Conservation (phyloP, 2,888 invertebrate genomes). For the Zaprionus bogoriensis region DNA sequence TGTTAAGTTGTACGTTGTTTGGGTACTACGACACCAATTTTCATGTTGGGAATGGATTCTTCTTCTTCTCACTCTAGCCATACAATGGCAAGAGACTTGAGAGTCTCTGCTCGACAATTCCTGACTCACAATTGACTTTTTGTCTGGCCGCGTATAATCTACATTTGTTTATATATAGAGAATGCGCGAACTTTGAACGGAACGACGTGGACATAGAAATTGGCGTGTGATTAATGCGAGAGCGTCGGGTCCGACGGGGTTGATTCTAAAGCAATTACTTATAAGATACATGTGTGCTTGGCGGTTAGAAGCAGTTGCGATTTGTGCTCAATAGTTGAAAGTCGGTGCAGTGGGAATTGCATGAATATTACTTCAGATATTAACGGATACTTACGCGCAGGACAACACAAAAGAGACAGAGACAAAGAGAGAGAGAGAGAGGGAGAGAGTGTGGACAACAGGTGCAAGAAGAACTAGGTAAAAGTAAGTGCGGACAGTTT, state of each 20-base stretch:
- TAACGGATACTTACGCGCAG: constrained; percentile 37
- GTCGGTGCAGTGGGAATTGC: constrained; percentile 5
- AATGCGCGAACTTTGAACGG: constrained; percentile 59
- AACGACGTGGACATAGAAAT: constrained; percentile 32
- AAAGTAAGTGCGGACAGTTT: constrained; percentile 19
- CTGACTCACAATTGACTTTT: constrained; percentile 60
- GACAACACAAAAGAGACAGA: constrained; percentile 47
- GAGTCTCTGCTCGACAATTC: constrained; percentile 8
- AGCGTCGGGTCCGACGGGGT: constrained; percentile 21
- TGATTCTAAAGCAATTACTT: constrained; percentile 34
- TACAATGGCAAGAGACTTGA: too few species aligned
- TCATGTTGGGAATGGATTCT: neutral
- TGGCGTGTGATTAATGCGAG: constrained; percentile 37
- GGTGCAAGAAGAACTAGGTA: constrained; percentile 25
- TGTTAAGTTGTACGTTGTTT: neutral
- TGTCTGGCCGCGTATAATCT: constrained; percentile 49
- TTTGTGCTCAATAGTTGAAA: constrained; percentile 45
- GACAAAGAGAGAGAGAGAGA: too few species aligned
- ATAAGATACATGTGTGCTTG: constrained; percentile 9
- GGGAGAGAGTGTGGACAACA: too few species aligned
- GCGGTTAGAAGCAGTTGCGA: constrained; percentile 51
- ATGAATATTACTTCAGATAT: neutral
- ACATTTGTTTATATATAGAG: constrained; percentile 16
- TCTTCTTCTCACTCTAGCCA: too few species aligned
- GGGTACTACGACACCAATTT: neutral